A percentile compares a stretch with the other conserved stretches of the same genome.
Conservation (phyloP, 2,797 vertebrate species). For the Typhlichthys subterraneus region DNA sequence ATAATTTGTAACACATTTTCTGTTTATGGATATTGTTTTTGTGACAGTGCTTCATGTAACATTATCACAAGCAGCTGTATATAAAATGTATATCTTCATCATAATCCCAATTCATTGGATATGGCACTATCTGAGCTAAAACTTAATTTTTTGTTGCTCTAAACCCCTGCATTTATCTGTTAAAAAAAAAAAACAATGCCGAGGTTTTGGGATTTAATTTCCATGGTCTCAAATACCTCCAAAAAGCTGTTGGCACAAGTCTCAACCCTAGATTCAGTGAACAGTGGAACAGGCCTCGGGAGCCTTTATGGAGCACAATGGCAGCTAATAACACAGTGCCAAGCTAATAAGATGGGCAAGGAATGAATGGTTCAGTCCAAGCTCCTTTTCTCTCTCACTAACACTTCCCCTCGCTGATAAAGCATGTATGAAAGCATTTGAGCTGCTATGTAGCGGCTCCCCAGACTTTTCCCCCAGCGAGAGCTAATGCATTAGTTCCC, state of each 20-base stretch:
- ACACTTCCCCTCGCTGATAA: slow-evolving; percentile 68
- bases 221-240: slow-evolving; percentile 72
- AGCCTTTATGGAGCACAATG: slow-evolving; percentile 72
- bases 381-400: slow-evolving; percentile 64
- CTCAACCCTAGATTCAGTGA: slow-evolving; percentile 66
- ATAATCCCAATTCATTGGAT: slow-evolving; percentile 74
- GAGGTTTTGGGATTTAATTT: slow-evolving; percentile 75
- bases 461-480: slow-evolving; percentile 61
- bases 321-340: slow-evolving; percentile 77
- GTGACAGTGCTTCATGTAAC: slow-evolving; percentile 37
- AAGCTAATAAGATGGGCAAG: slow-evolving; percentile 75
- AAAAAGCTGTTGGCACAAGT: slow-evolving; percentile 69
- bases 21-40: slow-evolving; percentile 39
- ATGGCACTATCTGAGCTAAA: slow-evolving; percentile 64
- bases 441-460: slow-evolving; percentile 62
- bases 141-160: slow-evolving; percentile 69
- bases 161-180: slow-evolving; percentile 75
- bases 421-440: slow-evolving; percentile 75
- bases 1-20: slow-evolving; percentile 33
- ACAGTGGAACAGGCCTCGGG: slow-evolving; percentile 69
- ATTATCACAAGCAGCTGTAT: slow-evolving; percentile 36
- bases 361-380: slow-evolving; percentile 71
- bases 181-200: slow-evolving; percentile 38
- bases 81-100: slow-evolving; percentile 40
- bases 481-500: slow-evolving; percentile 78